These are phyloP conservation scores for Plebejus melissa DNA, from an alignment of 2,888 invertebrate species.

Conservation along the genomic window DNA sequence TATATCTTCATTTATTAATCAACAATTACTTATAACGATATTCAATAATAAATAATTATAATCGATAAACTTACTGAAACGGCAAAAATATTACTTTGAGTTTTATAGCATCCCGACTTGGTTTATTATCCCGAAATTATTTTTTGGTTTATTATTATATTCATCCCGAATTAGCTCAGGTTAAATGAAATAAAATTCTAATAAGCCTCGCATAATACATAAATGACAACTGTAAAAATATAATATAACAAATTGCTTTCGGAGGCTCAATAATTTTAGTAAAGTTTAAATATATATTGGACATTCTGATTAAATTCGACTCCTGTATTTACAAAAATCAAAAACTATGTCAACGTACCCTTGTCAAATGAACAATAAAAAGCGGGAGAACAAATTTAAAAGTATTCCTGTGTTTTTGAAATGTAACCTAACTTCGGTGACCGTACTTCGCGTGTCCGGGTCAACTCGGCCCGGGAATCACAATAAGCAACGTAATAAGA, in stretches of 20 bases:
- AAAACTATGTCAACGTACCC: conserved; percentile 27
- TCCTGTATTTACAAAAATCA: conserved; percentile 24
- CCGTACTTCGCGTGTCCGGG: conserved; percentile 21
- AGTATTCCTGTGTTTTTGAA: conserved; percentile 30
- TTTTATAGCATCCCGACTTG: too few relatives aligned
- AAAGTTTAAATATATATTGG: conserved; percentile 25
- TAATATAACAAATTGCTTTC: background rate
- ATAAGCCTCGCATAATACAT: background rate
- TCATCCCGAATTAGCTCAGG: too few relatives aligned
- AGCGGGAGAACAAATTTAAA: conserved; percentile 28
- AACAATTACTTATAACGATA: too few relatives aligned
- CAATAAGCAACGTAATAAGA: background rate
- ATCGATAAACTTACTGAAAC: too few relatives aligned
- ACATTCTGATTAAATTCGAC: conserved; percentile 25
- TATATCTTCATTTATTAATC: too few relatives aligned
- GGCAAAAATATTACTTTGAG: too few relatives aligned
- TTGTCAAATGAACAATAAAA: conserved; percentile 27
- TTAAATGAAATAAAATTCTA: background rate
- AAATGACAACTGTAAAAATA: background rate
- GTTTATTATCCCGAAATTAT: too few relatives aligned
- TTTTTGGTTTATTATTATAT: too few relatives aligned
- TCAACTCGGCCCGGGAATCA: conserved; percentile 20
- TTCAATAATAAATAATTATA: too few relatives aligned
- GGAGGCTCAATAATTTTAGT: background rate
- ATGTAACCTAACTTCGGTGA: conserved; percentile 22